Conservation (phyloP, 1,140 invertebrate genomes). For the Pomacea maculata region DNA sequence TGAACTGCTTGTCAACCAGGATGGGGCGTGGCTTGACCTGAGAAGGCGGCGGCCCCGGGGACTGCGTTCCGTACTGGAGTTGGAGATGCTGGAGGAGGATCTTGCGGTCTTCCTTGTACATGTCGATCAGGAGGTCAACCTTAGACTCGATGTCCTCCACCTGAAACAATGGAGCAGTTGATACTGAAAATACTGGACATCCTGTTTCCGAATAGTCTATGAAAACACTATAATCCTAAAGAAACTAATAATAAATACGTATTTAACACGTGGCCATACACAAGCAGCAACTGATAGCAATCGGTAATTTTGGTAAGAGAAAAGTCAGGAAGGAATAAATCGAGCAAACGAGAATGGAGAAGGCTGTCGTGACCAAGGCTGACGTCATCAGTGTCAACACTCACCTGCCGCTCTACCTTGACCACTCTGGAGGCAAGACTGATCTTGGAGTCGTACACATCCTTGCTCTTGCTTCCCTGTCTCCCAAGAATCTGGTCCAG, state of each 20-base stretch:
- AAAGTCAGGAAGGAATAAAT: too few species aligned
- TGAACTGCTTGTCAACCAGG: constrained; percentile 74
- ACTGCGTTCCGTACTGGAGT: constrained; percentile 16
- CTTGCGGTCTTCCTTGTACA: constrained; percentile 87
- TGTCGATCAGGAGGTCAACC: constrained; percentile 89
- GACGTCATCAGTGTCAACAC: too few species aligned
- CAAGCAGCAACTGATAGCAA: too few species aligned
- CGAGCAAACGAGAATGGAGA: too few species aligned
- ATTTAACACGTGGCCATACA: too few species aligned
- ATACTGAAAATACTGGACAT: not conserved
- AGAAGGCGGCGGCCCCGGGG: constrained; percentile 26
- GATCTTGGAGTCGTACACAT: constrained; percentile 93
- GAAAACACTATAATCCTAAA: too few species aligned
- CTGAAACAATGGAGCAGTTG: constrained; percentile 65
- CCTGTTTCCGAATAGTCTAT: too few species aligned
- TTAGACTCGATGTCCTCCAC: constrained; percentile 92
- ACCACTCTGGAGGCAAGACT: constrained; percentile 91
- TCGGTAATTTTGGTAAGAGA: too few species aligned
- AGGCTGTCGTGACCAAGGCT: too few species aligned
- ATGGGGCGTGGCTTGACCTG: constrained; percentile 49
- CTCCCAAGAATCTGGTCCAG: constrained; percentile 94
- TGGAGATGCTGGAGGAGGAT: constrained; percentile 43
- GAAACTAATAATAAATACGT: too few species aligned
- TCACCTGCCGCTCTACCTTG: constrained; percentile 93
- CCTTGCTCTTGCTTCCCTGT: constrained; percentile 90